phyloP scores from a whole-genome alignment of 2,113 vertebrate genomes.

The Chroicocephalus ridibundus region DNA sequence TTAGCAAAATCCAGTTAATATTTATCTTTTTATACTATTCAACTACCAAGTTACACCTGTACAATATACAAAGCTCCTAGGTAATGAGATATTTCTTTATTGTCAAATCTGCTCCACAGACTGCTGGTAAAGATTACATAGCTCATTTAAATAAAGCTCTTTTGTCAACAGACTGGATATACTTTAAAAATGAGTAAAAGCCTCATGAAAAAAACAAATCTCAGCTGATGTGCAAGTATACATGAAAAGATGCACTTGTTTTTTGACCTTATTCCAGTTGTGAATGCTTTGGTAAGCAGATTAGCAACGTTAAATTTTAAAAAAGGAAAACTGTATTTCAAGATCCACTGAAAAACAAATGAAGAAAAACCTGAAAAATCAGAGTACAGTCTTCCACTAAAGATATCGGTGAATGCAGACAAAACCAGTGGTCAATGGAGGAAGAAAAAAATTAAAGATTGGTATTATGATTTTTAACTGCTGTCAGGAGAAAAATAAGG shows the following conservation, averaged over 20 bases:
- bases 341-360: slow-evolving; percentile 16
- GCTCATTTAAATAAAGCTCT: slow-evolving; percentile 67
- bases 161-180: slow-evolving; percentile 59
- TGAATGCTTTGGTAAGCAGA: slow-evolving; percentile 42
- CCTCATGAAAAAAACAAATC: slow-evolving; percentile 39
- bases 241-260: slow-evolving; percentile 26
- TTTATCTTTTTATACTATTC: slow-evolving; percentile 65
- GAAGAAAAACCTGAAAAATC: slow-evolving; percentile 1
- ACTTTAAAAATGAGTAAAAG: slow-evolving; percentile 53
- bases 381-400: neutral
- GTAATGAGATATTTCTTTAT: slow-evolving; percentile 73
- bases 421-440: neutral
- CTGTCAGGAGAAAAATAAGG: neutral
- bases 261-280: slow-evolving; percentile 32
- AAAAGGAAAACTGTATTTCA: slow-evolving; percentile 23
- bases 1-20: slow-evolving; percentile 68
- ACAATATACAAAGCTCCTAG: slow-evolving; percentile 57
- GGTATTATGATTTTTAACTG: neutral
- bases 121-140: slow-evolving; percentile 68
- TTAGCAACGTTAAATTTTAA: slow-evolving; percentile 6
- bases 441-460: neutral
- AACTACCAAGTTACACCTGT: slow-evolving; percentile 46
- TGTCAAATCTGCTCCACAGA: slow-evolving; percentile 65
- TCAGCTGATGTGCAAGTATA: slow-evolving; percentile 38
- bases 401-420: neutral